Percentiles rank a stretch among this genome's conserved stretches.
Evolutionary conservation across 2,113 vertebrate species (phyloP).

Genomic region (Microcebus ravelobensis): DNA sequence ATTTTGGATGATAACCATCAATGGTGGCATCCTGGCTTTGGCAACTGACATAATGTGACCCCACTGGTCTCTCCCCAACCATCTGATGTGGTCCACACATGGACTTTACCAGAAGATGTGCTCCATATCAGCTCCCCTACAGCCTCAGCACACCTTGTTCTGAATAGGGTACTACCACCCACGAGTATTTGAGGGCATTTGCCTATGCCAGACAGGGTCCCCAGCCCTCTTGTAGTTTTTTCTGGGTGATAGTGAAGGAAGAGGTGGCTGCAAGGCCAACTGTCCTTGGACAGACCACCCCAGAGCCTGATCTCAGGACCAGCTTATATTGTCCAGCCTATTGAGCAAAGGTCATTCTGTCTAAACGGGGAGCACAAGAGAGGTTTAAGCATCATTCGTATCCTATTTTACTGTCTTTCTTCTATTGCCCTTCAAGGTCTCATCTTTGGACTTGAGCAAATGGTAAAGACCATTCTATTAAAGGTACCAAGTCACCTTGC

Average conservation of each 20-base stretch:
- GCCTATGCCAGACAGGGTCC: not conserved
- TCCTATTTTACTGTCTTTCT: slow-evolving; percentile 28
- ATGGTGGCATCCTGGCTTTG: not conserved
- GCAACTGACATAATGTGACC: not conserved
- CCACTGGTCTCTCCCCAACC: not conserved
- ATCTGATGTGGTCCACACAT: not conserved
- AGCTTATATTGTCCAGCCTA: not conserved
- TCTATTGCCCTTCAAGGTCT: not conserved
- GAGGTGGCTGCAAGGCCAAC: not conserved
- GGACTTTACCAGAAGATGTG: not conserved
- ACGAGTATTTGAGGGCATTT: not conserved
- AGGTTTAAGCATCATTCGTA: not conserved
- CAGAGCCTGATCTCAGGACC: not conserved
- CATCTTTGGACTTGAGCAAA: not conserved
- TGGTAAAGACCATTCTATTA: not conserved
- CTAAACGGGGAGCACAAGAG: not conserved
- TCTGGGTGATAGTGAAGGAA: not conserved
- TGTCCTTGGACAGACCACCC: not conserved
- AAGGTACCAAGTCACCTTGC: not conserved
- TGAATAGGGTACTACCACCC: not conserved
- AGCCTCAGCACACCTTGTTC: not conserved
- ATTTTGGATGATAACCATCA: not conserved
- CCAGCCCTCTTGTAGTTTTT: not conserved
- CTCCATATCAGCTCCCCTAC: not conserved
- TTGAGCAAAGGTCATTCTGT: not conserved